phyloP scores from a whole-genome alignment of 2,113 vertebrate species.

The Corapipo altera region DNA sequence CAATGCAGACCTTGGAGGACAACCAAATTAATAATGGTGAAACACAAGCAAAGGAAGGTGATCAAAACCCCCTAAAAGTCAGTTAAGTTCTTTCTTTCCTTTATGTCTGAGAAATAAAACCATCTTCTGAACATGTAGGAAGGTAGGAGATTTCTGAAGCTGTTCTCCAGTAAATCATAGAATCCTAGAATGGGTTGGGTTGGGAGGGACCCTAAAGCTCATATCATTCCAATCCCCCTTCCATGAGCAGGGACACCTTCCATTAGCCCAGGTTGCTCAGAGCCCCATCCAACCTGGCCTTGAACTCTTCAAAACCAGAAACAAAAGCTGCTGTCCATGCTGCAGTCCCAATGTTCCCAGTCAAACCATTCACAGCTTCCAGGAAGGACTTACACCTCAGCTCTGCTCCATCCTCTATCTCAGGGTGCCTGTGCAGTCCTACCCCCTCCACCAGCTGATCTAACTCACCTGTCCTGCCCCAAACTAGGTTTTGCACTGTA shows the following conservation, averaged over 20 bases:
- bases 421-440: not conserved
- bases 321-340: not conserved
- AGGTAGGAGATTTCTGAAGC: not conserved
- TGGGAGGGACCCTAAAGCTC: not conserved
- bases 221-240: not conserved
- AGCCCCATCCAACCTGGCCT: not conserved
- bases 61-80: not conserved
- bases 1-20: not conserved
- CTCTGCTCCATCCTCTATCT: not conserved
- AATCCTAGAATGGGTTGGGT: not conserved
- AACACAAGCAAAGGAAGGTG: not conserved
- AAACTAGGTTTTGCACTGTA: fast-evolving
- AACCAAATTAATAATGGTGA: not conserved
- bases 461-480: not conserved
- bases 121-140: not conserved
- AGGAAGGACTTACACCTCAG: not conserved
- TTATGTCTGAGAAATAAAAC: not conserved
- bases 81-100: not conserved
- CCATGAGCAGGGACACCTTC: not conserved
- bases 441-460: not conserved
- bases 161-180: not conserved
- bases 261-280: not conserved
- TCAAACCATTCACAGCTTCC: too few relatives aligned
- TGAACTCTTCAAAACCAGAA: not conserved
- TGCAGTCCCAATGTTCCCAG: not conserved